These are phyloP conservation scores for Hydrozoanthus gracilis DNA, from an alignment of 92 coral and sea anemone species.

Conservation along the genomic window DNA sequence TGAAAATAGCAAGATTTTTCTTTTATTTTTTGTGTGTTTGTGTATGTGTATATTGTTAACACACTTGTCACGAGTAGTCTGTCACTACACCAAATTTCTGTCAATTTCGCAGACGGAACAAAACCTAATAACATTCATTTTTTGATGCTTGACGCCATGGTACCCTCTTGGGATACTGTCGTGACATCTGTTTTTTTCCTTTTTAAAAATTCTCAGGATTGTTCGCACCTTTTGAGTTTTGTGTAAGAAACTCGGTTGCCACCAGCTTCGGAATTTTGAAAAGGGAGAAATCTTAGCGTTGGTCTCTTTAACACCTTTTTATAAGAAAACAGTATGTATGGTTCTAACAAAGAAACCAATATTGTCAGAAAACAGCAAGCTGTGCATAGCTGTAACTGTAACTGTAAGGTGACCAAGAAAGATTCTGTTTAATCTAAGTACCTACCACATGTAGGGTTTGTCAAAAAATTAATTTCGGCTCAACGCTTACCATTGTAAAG, in stretches of 20 bases:
- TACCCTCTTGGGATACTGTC: too few species aligned
- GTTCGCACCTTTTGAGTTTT: neutral
- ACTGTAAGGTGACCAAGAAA: neutral
- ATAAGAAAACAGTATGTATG: constrained; percentile 11
- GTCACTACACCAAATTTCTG: too few species aligned
- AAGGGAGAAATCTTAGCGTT: constrained; percentile 45
- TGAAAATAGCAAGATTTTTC: too few species aligned
- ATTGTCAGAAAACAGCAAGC: neutral
- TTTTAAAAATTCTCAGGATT: neutral
- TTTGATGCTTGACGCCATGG: neutral
- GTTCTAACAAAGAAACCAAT: neutral
- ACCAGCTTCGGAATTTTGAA: constrained; percentile 34
- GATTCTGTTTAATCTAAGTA: too few species aligned
- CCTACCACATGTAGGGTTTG: too few species aligned
- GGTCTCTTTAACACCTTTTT: constrained; percentile 44
- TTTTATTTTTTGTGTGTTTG: too few species aligned
- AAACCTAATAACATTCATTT: too few species aligned
- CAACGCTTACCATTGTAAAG: neutral
- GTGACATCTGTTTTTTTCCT: too few species aligned
- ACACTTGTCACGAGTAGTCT: too few species aligned
- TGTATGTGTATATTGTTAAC: too few species aligned
- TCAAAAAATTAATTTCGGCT: too few species aligned
- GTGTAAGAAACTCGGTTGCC: neutral
- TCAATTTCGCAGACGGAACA: too few species aligned
- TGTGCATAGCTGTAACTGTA: neutral